These are phyloP conservation scores for Drosophila ercepeae DNA, from an alignment of 1,140 invertebrate species.

Conservation along the genomic window DNA sequence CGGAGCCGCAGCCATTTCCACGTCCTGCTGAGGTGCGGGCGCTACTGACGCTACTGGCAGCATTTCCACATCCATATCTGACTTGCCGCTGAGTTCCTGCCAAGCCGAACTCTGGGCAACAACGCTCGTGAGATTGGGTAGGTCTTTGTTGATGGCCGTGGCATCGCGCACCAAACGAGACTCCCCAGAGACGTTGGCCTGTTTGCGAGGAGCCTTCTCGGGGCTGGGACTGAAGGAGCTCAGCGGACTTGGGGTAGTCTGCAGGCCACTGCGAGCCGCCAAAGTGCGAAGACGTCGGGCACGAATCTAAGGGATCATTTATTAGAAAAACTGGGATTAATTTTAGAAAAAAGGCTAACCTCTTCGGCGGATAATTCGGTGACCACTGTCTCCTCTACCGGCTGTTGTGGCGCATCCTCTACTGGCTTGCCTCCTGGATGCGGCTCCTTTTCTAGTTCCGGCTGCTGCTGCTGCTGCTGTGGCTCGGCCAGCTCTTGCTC, in stretches of 20 bases:
- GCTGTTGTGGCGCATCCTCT: constrained; percentile 3
- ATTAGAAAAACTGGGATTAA: background rate
- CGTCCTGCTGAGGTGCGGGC: constrained; percentile 60
- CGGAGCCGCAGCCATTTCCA: constrained; percentile 46
- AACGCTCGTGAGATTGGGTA: background rate
- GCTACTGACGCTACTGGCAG: constrained; percentile 63
- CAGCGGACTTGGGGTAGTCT: constrained; percentile 3
- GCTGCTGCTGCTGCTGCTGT: constrained; percentile 15
- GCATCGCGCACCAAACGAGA: constrained; percentile 64
- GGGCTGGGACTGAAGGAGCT: constrained; percentile 6
- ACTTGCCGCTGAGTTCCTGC: constrained; percentile 46
- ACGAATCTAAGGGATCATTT: constrained; percentile 86
- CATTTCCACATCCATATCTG: constrained; percentile 77
- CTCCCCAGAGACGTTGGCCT: constrained; percentile 47
- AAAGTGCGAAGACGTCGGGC: constrained; percentile 88
- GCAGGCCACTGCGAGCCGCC: constrained; percentile 76
- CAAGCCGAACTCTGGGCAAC: constrained; percentile 16
- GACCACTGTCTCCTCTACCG: constrained; percentile 9
- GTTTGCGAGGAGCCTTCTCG: constrained; percentile 37
- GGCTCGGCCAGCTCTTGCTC: constrained; percentile 6
- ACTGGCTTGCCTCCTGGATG: background rate
- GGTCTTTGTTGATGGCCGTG: constrained; percentile 16
- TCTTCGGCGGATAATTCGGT: constrained; percentile 89
- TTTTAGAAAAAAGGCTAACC: constrained; percentile 85
- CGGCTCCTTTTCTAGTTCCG: background rate